phyloP scores from a whole-genome alignment of 1,140 invertebrate genomes.

The Solenopsis fugax region DNA sequence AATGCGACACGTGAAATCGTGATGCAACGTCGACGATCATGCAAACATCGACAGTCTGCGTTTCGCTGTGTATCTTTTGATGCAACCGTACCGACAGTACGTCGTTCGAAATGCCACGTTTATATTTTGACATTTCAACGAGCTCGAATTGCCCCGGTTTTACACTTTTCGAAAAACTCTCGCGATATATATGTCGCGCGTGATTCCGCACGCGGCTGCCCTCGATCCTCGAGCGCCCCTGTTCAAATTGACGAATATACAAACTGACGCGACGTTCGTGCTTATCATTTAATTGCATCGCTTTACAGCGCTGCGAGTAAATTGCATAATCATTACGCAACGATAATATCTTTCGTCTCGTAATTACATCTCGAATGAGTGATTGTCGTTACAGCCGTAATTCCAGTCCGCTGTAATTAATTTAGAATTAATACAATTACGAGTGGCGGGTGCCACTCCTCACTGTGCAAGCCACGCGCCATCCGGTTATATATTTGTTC shows the following conservation, averaged over 20 bases:
- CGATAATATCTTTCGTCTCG: conserved; percentile 12
- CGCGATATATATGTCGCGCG: not conserved
- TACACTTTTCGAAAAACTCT: not conserved
- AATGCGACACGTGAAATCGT: conserved; percentile 22
- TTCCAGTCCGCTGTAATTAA: conserved; percentile 7
- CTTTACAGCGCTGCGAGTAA: conserved; percentile 18
- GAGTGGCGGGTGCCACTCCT: not conserved
- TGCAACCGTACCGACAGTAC: conserved; percentile 8
- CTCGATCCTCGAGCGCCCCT: not conserved
- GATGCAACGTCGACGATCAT: conserved; percentile 5
- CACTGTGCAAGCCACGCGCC: not conserved
- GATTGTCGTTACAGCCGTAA: not conserved
- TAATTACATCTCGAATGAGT: conserved; percentile 26
- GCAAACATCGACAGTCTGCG: conserved; percentile 26
- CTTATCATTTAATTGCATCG: conserved; percentile 17
- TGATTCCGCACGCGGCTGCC: not conserved
- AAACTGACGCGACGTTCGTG: not conserved
- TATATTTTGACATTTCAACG: conserved; percentile 15
- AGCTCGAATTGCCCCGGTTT: conserved; percentile 2
- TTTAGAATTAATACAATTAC: conserved; percentile 18
- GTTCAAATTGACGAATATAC: not conserved
- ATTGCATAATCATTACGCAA: conserved; percentile 44
- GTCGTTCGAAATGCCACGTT: conserved; percentile 44
- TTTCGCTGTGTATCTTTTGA: conserved; percentile 52
- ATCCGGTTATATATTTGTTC: not conserved